Conservation (phyloP, 1,140 invertebrate species). For the Platyscapa corneri region DNA sequence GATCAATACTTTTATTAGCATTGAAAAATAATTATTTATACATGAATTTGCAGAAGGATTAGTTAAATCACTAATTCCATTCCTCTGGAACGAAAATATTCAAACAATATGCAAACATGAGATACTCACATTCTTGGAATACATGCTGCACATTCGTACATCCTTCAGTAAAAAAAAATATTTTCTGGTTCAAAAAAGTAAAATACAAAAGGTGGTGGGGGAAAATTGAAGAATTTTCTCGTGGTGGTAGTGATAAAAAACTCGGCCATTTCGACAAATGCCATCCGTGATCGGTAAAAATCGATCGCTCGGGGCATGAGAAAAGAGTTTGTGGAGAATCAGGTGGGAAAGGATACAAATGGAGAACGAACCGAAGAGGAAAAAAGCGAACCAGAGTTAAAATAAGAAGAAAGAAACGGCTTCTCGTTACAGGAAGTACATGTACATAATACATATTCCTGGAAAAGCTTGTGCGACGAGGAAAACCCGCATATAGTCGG, state of each 20-base stretch:
- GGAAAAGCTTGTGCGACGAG: background rate
- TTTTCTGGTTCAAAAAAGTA: background rate
- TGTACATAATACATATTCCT: background rate
- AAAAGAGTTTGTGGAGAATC: background rate
- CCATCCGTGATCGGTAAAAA: slow-evolving; percentile 35
- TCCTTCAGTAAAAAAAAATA: background rate
- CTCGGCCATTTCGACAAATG: slow-evolving; percentile 13
- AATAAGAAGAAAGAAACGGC: slow-evolving; percentile 25
- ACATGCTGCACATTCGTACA: background rate
- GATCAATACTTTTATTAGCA: too few relatives aligned
- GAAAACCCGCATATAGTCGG: slow-evolving; percentile 1
- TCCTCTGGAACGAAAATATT: background rate
- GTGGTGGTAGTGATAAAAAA: slow-evolving; percentile 18
- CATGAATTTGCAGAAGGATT: too few relatives aligned
- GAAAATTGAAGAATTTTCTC: too few relatives aligned
- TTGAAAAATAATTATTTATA: too few relatives aligned
- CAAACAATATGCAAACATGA: background rate
- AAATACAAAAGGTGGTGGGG: too few relatives aligned
- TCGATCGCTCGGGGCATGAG: background rate
- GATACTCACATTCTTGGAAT: background rate
- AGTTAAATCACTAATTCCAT: background rate
- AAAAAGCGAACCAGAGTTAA: background rate
- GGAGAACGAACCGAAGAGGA: background rate
- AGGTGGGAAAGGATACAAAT: background rate
- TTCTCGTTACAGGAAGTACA: slow-evolving; percentile 21